These are phyloP conservation scores for Sebastes matsubarae DNA, from an alignment of 2,797 vertebrate species.

Conservation along the genomic window DNA sequence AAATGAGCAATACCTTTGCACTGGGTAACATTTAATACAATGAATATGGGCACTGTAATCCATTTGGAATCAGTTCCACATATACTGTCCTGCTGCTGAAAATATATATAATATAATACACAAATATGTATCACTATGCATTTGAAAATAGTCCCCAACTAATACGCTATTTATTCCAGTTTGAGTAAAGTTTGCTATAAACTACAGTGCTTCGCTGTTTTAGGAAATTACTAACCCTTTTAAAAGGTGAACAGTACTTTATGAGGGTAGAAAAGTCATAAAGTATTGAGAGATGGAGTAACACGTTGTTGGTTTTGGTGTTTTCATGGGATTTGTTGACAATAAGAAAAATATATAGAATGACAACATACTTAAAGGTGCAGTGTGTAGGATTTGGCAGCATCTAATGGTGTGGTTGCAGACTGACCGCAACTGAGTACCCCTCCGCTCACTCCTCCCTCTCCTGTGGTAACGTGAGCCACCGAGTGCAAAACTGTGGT, in stretches of 20 bases:
- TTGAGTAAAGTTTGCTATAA: background rate
- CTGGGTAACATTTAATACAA: background rate
- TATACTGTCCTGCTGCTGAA: too few species aligned
- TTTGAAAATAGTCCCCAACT: background rate
- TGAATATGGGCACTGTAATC: background rate
- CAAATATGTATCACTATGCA: background rate
- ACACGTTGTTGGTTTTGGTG: background rate
- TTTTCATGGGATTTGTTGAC: background rate
- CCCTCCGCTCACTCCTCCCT: too few species aligned
- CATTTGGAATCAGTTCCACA: background rate
- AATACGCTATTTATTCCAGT: background rate
- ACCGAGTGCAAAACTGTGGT: too few species aligned
- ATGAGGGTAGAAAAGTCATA: background rate
- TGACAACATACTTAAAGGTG: too few species aligned
- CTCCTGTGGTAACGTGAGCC: too few species aligned
- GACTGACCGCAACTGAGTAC: too few species aligned
- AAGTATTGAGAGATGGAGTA: background rate
- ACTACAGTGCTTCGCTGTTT: background rate
- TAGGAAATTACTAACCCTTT: background rate
- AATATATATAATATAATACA: too few species aligned
- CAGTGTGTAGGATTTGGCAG: too few species aligned
- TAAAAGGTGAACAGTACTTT: background rate
- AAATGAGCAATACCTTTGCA: background rate
- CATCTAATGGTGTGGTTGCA: too few species aligned
- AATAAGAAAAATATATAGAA: background rate